Evolutionary conservation across 2,113 vertebrate species (phyloP).

Genomic region (Erinaceus europaeus): DNA sequence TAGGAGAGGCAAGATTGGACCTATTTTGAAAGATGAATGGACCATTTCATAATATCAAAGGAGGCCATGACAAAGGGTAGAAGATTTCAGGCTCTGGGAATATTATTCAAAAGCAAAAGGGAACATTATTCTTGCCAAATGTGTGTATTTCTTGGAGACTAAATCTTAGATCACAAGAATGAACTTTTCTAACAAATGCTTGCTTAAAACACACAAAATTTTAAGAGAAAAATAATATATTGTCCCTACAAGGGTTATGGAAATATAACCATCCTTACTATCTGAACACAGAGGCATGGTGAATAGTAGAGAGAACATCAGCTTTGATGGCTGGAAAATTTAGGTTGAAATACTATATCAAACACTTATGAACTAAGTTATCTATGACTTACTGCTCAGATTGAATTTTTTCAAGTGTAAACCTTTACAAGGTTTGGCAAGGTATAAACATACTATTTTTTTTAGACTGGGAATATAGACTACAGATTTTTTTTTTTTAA

Average conservation of each 20-base stretch:
- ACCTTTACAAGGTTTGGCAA: neutral
- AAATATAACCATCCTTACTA: neutral
- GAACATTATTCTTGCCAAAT: slow-evolving; percentile 14
- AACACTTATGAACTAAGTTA: neutral
- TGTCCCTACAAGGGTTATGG: neutral
- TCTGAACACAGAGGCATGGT: neutral
- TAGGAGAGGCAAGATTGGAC: neutral
- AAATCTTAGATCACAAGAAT: slow-evolving; percentile 31
- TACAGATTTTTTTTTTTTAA: neutral
- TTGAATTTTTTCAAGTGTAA: neutral
- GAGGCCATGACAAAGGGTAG: neutral
- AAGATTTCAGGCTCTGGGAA: neutral
- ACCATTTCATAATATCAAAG: neutral
- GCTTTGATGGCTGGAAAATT: neutral
- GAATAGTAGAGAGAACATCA: neutral
- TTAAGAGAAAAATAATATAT: slow-evolving; percentile 3
- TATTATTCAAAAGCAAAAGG: neutral
- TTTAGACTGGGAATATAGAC: neutral
- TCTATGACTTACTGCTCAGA: neutral
- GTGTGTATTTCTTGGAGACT: neutral
- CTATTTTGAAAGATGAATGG: neutral
- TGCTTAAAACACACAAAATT: neutral
- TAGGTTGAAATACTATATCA: neutral
- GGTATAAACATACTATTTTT: neutral
- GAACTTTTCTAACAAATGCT: neutral